Evolutionary conservation across 2,797 vertebrate species (phyloP).

Genomic region (Cyprinodon diabolis): DNA sequence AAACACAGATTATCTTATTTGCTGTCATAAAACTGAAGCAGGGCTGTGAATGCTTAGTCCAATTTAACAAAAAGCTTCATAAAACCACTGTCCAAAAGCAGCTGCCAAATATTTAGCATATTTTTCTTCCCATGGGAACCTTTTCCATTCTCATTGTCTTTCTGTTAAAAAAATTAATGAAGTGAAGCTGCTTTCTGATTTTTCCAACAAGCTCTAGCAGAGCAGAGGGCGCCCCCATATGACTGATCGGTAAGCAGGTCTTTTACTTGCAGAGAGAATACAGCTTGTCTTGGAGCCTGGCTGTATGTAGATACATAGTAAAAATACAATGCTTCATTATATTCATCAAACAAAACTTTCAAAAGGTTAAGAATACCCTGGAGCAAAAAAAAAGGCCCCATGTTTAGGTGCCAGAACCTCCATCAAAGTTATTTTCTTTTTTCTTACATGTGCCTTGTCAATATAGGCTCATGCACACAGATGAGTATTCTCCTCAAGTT

Average conservation of each 20-base stretch:
- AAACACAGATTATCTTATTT: constrained; percentile 6
- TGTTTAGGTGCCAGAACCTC: constrained; percentile 34
- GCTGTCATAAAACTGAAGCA: constrained; percentile 18
- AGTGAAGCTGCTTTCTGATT: constrained; percentile 28
- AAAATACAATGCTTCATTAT: constrained; percentile 13
- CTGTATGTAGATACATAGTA: constrained; percentile 20
- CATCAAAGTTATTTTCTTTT: constrained; percentile 27
- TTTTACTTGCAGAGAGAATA: constrained; percentile 10
- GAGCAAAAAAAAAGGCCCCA: constrained; percentile 37
- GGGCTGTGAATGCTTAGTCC: constrained; percentile 43
- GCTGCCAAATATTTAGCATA: constrained; percentile 49
- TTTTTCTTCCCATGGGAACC: constrained; percentile 50
- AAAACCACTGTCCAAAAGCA: constrained; percentile 41
- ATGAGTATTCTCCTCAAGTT: constrained; percentile 66
- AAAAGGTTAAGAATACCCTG: constrained; percentile 36
- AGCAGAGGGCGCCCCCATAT: constrained; percentile 70
- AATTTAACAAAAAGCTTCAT: constrained; percentile 46
- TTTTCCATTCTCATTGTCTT: constrained; percentile 52
- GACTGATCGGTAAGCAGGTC: constrained; percentile 33
- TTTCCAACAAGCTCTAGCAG: constrained; percentile 33
- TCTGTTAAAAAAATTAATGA: constrained; percentile 47
- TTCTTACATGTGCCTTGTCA: constrained; percentile 58
- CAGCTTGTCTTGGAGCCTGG: neutral
- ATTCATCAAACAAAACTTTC: constrained; percentile 29
- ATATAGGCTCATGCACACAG: constrained; percentile 59